Base-by-base conservation (phyloP, 2,888 invertebrate genomes). In the Aelia acuminata region DNA sequence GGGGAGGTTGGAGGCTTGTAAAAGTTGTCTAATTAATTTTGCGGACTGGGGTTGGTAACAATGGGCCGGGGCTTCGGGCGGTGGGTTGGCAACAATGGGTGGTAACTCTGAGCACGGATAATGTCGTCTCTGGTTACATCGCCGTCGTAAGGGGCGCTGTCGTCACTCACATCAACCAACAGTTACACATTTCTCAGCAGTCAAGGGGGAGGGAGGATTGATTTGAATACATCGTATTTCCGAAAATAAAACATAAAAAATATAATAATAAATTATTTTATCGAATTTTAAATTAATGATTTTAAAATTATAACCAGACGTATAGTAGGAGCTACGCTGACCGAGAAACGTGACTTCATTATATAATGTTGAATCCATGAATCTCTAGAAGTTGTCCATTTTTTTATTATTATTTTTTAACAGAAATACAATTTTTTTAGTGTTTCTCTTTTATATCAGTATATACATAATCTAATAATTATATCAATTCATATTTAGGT, bases 21-120 rank as follows among this genome's bases (percentile, higher is more conserved):
- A 87, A 87, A 87, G 87, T 87, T 87, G 87, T 87, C 87, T 87
- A 87, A 87, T 87, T 87, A 87, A 87, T 87, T 87, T 87, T 70
- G 87, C 63, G 87, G 63, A 47, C 63, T 57, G 87, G 87, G 53
- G 87, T 57, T 87, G 87, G 87, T 87, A 87, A 87, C 87, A 87
- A 87, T 87, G 87, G 87, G 63, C 47, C 70, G 87, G 87, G 87
- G 80, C 80, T 80, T 47, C 43, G 63, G 63, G 50, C 70, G 57
- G 87, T 70, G 87, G 85, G 85, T 85, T 87, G 47, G 63, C 87
- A 70, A 87, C 87, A 87, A 87, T 87, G 87, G 87, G 85, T 26
- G 57, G 87, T 87, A 87, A 87, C 87, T 87, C 87, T 47, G 43
- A 85, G 85, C 85, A 85, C 85, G n/a, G 85, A 85, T 85, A 85